A percentile compares a stretch with the other conserved stretches of the same genome.
Conservation (phyloP, 2,888 invertebrate species). For the Agrochola macilenta region DNA sequence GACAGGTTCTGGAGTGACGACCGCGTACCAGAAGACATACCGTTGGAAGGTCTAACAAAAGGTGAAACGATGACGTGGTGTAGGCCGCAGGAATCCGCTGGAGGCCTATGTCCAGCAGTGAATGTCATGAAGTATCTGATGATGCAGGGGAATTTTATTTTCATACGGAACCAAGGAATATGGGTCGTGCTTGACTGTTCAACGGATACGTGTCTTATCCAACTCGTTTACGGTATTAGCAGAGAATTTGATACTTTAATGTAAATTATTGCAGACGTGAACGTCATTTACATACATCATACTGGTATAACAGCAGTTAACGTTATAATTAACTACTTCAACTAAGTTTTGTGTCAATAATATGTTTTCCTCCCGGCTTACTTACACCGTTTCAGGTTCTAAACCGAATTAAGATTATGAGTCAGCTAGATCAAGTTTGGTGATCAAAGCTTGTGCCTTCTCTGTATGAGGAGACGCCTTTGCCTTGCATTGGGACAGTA, state of each 20-base stretch:
- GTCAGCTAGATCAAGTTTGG: no score
- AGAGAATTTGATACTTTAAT: constrained; percentile 55
- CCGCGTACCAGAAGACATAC: no score
- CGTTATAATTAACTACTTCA: neutral
- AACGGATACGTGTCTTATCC: constrained; percentile 43
- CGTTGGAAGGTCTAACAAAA: no score
- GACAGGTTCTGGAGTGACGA: no score
- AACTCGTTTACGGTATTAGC: constrained; percentile 50
- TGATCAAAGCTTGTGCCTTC: neutral
- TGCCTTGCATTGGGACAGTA: neutral
- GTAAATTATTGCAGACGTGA: constrained; percentile 24
- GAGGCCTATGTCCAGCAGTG: no score
- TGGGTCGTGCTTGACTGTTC: constrained; percentile 28
- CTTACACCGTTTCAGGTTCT: neutral
- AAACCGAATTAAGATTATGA: neutral
- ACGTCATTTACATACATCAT: constrained; percentile 1
- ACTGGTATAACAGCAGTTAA: neutral
- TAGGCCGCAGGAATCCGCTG: no score
- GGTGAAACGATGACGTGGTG: no score
- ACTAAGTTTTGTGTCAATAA: neutral
- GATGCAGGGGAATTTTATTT: neutral
- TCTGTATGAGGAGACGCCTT: neutral
- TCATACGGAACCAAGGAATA: constrained; percentile 38
- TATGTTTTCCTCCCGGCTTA: neutral
- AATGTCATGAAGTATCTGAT: no score